Base-by-base conservation (phyloP, 2,888 invertebrate genomes). In the Leptinotarsa peninsularis region DNA sequence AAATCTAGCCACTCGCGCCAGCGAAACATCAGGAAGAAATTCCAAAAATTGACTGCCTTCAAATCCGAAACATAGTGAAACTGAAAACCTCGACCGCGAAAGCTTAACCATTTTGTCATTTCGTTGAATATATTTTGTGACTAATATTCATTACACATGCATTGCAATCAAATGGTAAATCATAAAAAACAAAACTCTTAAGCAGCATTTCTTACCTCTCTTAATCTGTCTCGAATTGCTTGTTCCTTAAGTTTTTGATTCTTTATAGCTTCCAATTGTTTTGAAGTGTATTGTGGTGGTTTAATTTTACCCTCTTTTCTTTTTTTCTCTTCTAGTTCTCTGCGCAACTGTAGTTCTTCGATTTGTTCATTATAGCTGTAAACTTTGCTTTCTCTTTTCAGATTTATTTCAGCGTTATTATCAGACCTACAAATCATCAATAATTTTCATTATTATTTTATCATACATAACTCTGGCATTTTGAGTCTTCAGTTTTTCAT, bases 361-460 rank as follows among this genome's bases (percentile, higher is more conserved):
- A 97, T 91, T 87, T 99, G 99, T 78, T 99, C 99, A 86, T 97
- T 96, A 88, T 96, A 98, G 78, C 97, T 97, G 88, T 99, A 99
- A 2, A 94, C 96, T 89, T 98, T 98, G 88, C 97, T 98, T 87
- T 99, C 99, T 18, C 98, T 91, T 88, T 96, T 97, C 87, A 98
- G 91, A 83, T 98, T 98, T 90, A 92, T 93, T 68, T 88, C 88
- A 70, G 89, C 88, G 74, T 88, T 89, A 72, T 89, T 90, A 75
- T 90, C 89, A 76, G 88, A 89, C n/a, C 89, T 88, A 76, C 60
- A 23, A 67, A 72, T 72, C 27, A 10, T 67, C 56, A 72, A 54
- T 18, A 60, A 43, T 43, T 10, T 10, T 43, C 43, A 43, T 43
- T 10, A 10, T 43, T 10, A 43, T 43, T 10, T 43, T 2, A 43